phyloP scores from a whole-genome alignment of 92 coral and sea anemone genomes.

The Siderastrea siderea region DNA sequence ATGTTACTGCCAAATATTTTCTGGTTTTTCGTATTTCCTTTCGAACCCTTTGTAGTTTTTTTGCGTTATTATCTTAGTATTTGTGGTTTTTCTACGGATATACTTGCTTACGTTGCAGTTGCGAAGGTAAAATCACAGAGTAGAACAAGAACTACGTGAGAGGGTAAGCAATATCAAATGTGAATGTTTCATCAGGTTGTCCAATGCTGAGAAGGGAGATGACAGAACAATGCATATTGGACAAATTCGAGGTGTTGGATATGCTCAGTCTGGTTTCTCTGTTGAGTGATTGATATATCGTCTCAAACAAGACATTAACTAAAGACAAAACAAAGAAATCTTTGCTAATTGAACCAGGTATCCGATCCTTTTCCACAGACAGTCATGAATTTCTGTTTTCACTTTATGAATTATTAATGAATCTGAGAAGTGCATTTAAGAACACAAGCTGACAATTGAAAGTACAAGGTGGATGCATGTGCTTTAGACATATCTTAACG shows the following conservation, averaged over 20 bases:
- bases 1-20: too few species aligned
- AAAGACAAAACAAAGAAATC: background rate
- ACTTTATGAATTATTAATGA: background rate
- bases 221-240: background rate
- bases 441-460: too few species aligned
- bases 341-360: background rate
- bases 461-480: too few species aligned
- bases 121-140: slow-evolving; percentile 26
- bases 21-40: too few species aligned
- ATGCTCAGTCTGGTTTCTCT: background rate
- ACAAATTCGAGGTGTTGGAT: slow-evolving; percentile 16
- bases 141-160: slow-evolving; percentile 7
- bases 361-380: background rate
- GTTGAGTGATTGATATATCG: background rate
- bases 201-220: background rate
- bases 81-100: too few species aligned
- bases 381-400: background rate
- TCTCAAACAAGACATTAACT: slow-evolving; percentile 1
- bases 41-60: too few species aligned
- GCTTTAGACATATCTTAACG: too few species aligned
- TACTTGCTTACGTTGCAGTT: too few species aligned
- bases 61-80: too few species aligned
- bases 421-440: background rate
- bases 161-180: slow-evolving; percentile 5
- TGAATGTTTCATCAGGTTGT: slow-evolving; percentile 4